These are phyloP conservation scores for Platysteira castanea DNA, from an alignment of 2,113 vertebrate species.

Conservation along the genomic window DNA sequence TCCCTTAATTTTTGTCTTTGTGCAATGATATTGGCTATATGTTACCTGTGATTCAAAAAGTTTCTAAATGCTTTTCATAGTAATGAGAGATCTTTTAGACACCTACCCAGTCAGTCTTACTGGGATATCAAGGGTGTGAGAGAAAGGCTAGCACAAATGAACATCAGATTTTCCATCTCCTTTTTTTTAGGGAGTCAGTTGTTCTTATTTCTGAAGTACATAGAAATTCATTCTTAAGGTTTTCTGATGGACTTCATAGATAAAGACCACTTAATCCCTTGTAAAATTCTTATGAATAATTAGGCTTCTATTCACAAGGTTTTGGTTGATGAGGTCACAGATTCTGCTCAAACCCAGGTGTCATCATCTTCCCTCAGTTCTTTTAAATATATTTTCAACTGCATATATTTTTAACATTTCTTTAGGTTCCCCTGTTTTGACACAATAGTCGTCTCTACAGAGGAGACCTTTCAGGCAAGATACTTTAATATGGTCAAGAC, in stretches of 20 bases:
- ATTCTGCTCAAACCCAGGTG: background rate
- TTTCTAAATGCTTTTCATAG: background rate
- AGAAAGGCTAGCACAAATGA: background rate
- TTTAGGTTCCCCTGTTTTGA: background rate
- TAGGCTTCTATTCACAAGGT: background rate
- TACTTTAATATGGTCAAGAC: background rate
- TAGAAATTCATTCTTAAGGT: background rate
- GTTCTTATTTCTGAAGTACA: conserved; percentile 10
- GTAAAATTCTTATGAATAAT: conserved; percentile 11
- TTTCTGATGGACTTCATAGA: background rate
- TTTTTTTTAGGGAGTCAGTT: background rate
- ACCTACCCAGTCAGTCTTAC: background rate
- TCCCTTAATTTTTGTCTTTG: background rate
- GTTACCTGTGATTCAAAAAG: background rate
- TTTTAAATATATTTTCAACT: background rate
- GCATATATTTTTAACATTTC: background rate
- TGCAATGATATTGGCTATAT: background rate
- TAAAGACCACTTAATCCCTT: conserved; percentile 14
- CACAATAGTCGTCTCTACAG: background rate
- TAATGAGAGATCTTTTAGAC: background rate
- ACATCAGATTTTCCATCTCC: background rate
- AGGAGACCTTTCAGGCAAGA: background rate
- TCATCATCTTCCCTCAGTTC: background rate
- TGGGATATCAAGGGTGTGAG: background rate
- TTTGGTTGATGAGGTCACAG: background rate